phyloP scores from a whole-genome alignment of 2,797 vertebrate genomes.

The Platalea minor region DNA sequence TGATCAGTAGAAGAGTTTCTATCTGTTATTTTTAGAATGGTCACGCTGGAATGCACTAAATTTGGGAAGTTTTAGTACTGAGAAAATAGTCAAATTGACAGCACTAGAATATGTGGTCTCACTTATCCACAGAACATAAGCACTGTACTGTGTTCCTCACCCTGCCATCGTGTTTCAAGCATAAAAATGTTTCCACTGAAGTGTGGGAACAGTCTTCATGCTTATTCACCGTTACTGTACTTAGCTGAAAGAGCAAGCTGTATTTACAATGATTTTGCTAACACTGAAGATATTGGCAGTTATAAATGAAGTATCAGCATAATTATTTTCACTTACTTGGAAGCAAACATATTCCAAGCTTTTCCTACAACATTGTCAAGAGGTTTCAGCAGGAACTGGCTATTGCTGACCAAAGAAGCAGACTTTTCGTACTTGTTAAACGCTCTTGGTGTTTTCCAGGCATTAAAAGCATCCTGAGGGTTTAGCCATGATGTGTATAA shows the following conservation, averaged over 20 bases:
- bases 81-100: neutral
- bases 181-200: neutral
- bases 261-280: neutral
- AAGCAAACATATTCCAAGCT: conserved; percentile 99
- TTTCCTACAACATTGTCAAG: conserved; percentile 87
- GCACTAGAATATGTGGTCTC: neutral
- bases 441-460: conserved; percentile 85
- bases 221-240: neutral
- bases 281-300: neutral
- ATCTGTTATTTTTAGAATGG: neutral
- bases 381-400: conserved; percentile 88
- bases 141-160: neutral
- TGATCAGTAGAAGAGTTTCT: neutral
- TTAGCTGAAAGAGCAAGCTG: neutral
- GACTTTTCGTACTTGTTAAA: conserved; percentile 94
- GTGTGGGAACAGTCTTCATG: neutral
- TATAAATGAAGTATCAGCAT: neutral
- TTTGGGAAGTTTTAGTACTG: neutral
- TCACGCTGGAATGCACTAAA: neutral
- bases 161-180: neutral
- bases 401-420: conserved; percentile 92
- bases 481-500: conserved; percentile 89
- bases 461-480: conserved; percentile 75
- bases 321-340: conserved; percentile 82
- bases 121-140: neutral